Evolutionary conservation across 2,888 invertebrate genomes (phyloP).

Genomic region (Parascotia fuliginaria): DNA sequence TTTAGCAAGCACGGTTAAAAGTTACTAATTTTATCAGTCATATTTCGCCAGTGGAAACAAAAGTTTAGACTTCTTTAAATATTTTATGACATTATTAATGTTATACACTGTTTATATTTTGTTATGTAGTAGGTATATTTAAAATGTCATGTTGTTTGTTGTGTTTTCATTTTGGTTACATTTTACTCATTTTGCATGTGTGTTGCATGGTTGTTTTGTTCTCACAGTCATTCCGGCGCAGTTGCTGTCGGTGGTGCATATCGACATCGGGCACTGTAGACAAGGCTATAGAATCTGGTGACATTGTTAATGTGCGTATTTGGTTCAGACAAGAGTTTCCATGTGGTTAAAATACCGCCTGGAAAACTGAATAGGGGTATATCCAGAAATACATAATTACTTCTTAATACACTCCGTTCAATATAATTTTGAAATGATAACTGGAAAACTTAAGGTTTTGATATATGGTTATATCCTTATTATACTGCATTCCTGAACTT

Average conservation of each 20-base stretch:
- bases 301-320: conserved; percentile 73
- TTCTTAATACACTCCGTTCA: no score
- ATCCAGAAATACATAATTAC: neutral
- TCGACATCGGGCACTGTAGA: conserved; percentile 63
- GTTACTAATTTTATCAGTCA: no score
- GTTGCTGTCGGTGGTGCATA: conserved; percentile 77
- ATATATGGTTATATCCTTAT: no score
- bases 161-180: conserved; percentile 47
- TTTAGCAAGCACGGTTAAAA: no score
- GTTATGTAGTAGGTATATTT: no score
- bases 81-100: no score
- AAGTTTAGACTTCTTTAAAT: no score
- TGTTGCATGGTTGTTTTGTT: conserved; percentile 79
- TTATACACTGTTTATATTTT: no score
- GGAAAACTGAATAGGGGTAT: neutral
- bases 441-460: no score
- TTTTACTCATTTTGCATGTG: conserved; percentile 61
- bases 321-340: conserved; percentile 12
- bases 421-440: no score
- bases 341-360: conserved; percentile 22
- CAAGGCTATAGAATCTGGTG: conserved; percentile 62
- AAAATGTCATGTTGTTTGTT: conserved; percentile 29
- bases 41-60: no score
- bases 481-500: no score
- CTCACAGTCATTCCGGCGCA: conserved; percentile 76